Conservation (phyloP, 1,140 invertebrate genomes). For the Solenopsis fugax region DNA sequence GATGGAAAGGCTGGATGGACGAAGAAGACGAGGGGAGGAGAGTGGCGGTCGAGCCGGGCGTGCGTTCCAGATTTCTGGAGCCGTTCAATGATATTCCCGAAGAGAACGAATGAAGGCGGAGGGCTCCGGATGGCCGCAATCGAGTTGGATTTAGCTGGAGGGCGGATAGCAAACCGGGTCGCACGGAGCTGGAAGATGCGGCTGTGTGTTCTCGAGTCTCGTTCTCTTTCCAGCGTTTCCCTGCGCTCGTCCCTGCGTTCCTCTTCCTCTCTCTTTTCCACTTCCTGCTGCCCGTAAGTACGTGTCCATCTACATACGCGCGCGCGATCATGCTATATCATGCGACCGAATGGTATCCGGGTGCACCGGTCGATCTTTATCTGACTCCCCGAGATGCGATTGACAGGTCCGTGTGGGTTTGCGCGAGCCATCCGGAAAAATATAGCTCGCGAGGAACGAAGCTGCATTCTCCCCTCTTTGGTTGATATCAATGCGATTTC, state of each 20-base stretch:
- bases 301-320: conserved; percentile 46
- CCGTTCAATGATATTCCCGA: conserved; percentile 78
- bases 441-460: conserved; percentile 44
- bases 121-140: conserved; percentile 76
- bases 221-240: conserved; percentile 61
- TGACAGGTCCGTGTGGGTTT: conserved; percentile 53
- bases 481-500: conserved; percentile 66
- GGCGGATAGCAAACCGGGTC: conserved; percentile 73
- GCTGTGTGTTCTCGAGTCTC: conserved; percentile 69
- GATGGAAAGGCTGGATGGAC: conserved; percentile 39
- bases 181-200: conserved; percentile 68
- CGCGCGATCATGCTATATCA: conserved; percentile 43
- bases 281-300: conserved; percentile 34
- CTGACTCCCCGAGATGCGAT: conserved; percentile 51
- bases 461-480: conserved; percentile 12
- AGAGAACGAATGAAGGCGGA: conserved; percentile 73
- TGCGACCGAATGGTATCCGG: conserved; percentile 38
- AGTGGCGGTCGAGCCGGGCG: conserved; percentile 24
- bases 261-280: not conserved
- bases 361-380: conserved; percentile 51
- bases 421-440: conserved; percentile 54
- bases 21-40: not conserved
- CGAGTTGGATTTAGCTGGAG: conserved; percentile 78
- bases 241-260: conserved; percentile 4
- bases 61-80: conserved; percentile 77